These are phyloP conservation scores for Nomada goodeniana DNA, from an alignment of 2,888 invertebrate species.

Conservation along the genomic window DNA sequence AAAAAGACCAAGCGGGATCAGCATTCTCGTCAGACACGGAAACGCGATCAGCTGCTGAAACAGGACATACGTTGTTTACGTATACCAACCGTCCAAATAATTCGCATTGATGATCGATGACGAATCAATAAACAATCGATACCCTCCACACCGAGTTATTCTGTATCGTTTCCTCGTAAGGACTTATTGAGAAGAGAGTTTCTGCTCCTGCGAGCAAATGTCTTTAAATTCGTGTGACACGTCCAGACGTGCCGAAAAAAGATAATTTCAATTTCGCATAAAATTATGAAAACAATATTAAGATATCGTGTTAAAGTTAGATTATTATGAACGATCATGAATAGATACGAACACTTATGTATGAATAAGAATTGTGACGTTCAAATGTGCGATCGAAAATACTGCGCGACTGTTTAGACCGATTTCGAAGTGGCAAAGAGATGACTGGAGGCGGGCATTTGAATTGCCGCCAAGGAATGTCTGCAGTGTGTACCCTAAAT, in stretches of 20 bases:
- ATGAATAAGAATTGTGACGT: too few relatives aligned
- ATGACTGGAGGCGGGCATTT: too few relatives aligned
- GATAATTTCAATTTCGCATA: too few relatives aligned
- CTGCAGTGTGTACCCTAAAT: too few relatives aligned
- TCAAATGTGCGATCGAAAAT: too few relatives aligned
- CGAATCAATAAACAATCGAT: constrained; percentile 29
- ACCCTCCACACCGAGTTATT: not conserved
- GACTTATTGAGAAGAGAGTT: not conserved
- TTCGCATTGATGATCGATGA: constrained; percentile 46
- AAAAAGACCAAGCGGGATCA: constrained; percentile 12
- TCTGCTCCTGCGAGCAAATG: not conserved
- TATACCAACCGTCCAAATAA: constrained; percentile 48
- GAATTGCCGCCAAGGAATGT: too few relatives aligned
- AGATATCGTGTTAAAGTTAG: too few relatives aligned
- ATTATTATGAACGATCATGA: too few relatives aligned
- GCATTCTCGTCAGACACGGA: constrained; percentile 64
- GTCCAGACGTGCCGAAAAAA: not conserved
- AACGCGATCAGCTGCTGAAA: constrained; percentile 69
- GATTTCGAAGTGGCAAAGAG: too few relatives aligned
- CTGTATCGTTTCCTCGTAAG: not conserved
- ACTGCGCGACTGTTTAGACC: too few relatives aligned
- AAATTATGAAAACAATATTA: too few relatives aligned
- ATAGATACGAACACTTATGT: too few relatives aligned
- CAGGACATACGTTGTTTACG: constrained; percentile 71
- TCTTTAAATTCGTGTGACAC: not conserved